These are phyloP conservation scores for Mandrillus leucophaeus DNA, from an alignment of 2,113 vertebrate genomes.

Conservation along the genomic window DNA sequence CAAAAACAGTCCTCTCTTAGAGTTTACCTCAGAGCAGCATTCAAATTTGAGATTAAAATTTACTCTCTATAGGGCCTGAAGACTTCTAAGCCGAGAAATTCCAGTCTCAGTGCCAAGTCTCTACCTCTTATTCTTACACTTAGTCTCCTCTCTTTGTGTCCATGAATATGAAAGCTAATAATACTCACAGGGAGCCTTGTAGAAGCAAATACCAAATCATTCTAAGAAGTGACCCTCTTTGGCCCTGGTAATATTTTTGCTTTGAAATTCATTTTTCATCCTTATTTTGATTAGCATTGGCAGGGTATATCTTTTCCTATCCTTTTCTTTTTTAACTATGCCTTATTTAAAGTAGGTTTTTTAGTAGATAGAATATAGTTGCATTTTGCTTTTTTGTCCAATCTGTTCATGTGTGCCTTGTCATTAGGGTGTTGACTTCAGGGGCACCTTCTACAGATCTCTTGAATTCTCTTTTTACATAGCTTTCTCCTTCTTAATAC, in stretches of 20 bases:
- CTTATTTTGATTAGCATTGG: background rate
- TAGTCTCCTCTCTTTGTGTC: background rate
- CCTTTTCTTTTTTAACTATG: background rate
- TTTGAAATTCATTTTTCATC: background rate
- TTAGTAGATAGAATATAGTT: background rate
- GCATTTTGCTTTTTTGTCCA: background rate
- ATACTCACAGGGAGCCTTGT: background rate
- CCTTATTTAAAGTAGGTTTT: slow-evolving; percentile 17
- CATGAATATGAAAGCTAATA: background rate
- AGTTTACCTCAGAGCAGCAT: background rate
- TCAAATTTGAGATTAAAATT: background rate
- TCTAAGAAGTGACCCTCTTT: background rate
- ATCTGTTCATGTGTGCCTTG: background rate
- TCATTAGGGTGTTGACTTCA: background rate
- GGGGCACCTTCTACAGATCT: background rate
- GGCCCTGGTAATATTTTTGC: background rate
- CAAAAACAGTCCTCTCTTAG: background rate
- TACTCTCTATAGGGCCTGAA: background rate
- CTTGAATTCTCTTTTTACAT: background rate
- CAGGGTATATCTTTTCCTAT: background rate
- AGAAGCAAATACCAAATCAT: background rate
- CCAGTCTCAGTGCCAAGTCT: background rate
- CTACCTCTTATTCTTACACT: background rate
- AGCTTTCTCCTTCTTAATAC: background rate
- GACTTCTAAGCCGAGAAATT: background rate